Conservation (phyloP, 2,888 invertebrate genomes). For the Argyresthia albistria region DNA sequence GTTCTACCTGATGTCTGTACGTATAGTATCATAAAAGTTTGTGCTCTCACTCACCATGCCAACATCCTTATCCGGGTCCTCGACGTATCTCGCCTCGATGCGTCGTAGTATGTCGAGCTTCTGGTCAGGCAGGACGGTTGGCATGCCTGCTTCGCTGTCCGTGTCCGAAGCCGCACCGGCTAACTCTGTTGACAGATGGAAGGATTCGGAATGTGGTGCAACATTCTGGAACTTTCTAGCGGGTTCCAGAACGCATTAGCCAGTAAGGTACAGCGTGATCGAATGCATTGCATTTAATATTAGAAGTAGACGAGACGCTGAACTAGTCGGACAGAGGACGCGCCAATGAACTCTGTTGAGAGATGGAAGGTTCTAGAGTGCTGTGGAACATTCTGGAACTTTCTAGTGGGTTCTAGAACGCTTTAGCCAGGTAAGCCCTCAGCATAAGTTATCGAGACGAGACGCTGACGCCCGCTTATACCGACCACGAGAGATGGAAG, state of each 20-base stretch:
- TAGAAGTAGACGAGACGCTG: too few species aligned
- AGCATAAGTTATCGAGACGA: too few species aligned
- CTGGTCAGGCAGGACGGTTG: neutral
- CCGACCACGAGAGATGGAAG: slow-evolving; percentile 34
- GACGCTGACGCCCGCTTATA: too few species aligned
- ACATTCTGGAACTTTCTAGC: too few species aligned
- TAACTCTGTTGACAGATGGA: slow-evolving; percentile 35
- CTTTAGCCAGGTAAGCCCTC: too few species aligned
- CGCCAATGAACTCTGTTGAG: slow-evolving; percentile 51
- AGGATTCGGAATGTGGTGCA: slow-evolving; percentile 9
- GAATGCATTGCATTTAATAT: too few species aligned
- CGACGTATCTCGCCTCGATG: slow-evolving; percentile 41
- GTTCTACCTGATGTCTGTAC: too few species aligned
- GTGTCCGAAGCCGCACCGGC: slow-evolving; percentile 60
- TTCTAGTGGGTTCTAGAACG: too few species aligned
- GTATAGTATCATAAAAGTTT: too few species aligned
- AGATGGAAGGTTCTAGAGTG: slow-evolving; percentile 13
- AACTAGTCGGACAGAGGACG: slow-evolving; percentile 58
- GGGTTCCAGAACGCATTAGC: too few species aligned
- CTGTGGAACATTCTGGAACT: neutral
- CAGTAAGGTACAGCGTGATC: too few species aligned
- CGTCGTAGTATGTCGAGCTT: slow-evolving; percentile 31
- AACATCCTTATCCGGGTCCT: slow-evolving; percentile 64
- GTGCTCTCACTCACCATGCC: slow-evolving; percentile 64
- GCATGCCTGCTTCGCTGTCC: slow-evolving; percentile 44